Conservation (phyloP, 1,140 invertebrate genomes). For the Gonioctena quinquepunctata region DNA sequence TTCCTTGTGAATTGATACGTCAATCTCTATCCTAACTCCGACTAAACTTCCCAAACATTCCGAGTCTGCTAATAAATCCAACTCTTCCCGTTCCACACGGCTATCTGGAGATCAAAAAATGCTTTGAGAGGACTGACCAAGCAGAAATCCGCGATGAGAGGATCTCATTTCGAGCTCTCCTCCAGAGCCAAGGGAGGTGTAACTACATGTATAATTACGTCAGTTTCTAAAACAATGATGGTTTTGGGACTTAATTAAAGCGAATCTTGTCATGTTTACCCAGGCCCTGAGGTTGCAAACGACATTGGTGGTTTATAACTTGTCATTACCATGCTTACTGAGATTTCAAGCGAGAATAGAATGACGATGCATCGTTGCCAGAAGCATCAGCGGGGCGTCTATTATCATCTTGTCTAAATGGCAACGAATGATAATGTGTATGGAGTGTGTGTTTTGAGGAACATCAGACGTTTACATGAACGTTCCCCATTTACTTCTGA, state of each 20-base stretch:
- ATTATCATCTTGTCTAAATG: neutral
- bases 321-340: conserved; percentile 50
- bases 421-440: neutral
- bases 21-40: neutral
- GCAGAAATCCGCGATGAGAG: neutral
- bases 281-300: conserved; percentile 39
- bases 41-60: neutral
- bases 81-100: neutral
- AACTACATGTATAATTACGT: conserved; percentile 46
- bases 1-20: neutral
- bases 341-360: conserved; percentile 36
- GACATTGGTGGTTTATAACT: conserved; percentile 52
- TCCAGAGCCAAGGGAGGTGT: conserved; percentile 33
- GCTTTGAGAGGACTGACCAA: neutral
- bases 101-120: neutral
- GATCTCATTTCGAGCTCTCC: neutral
- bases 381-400: neutral
- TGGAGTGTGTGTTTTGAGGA: neutral
- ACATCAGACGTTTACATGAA: neutral
- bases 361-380: neutral
- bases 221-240: conserved; percentile 49
- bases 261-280: conserved; percentile 50
- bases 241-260: conserved; percentile 52
- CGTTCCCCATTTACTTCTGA: neutral
- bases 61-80: neutral